Conservation (phyloP, 2,888 invertebrate genomes). For the Xestia c-nigrum region DNA sequence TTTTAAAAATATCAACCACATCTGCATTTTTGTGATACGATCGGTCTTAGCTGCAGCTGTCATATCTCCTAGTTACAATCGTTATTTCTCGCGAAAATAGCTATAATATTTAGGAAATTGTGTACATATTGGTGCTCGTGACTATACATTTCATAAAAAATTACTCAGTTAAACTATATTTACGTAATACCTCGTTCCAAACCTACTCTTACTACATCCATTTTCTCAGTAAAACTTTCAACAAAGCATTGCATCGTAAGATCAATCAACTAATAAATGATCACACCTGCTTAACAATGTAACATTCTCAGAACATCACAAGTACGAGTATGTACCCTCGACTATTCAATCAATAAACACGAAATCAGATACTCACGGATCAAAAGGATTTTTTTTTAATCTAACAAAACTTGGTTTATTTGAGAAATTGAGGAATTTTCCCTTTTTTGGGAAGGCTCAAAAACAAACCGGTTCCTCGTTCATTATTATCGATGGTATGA, state of each 20-base stretch:
- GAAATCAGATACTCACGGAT: slow-evolving; percentile 15
- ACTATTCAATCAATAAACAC: slow-evolving; percentile 1
- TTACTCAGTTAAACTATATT: not conserved
- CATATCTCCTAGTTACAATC: too few species aligned
- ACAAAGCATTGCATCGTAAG: not conserved
- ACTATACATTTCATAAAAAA: too few species aligned
- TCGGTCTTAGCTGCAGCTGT: too few species aligned
- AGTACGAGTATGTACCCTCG: too few species aligned
- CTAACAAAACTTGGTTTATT: slow-evolving; percentile 35
- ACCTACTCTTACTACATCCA: not conserved
- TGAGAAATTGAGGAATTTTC: not conserved
- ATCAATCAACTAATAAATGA: slow-evolving; percentile 28
- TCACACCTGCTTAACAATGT: slow-evolving; percentile 29
- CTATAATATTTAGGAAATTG: too few species aligned
- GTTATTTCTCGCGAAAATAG: too few species aligned
- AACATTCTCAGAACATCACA: slow-evolving; percentile 1
- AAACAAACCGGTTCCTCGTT: slow-evolving; percentile 57
- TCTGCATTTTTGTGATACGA: too few species aligned
- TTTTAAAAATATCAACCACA: too few species aligned
- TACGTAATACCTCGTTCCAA: not conserved
- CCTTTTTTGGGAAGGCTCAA: slow-evolving; percentile 41
- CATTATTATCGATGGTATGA: slow-evolving; percentile 63
- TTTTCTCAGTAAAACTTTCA: slow-evolving; percentile 28
- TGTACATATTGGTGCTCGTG: too few species aligned
- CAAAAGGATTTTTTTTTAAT: slow-evolving; percentile 30